Evolutionary conservation across 2,888 invertebrate genomes (phyloP).

Genomic region (Dryocosmus kuriphilus): DNA sequence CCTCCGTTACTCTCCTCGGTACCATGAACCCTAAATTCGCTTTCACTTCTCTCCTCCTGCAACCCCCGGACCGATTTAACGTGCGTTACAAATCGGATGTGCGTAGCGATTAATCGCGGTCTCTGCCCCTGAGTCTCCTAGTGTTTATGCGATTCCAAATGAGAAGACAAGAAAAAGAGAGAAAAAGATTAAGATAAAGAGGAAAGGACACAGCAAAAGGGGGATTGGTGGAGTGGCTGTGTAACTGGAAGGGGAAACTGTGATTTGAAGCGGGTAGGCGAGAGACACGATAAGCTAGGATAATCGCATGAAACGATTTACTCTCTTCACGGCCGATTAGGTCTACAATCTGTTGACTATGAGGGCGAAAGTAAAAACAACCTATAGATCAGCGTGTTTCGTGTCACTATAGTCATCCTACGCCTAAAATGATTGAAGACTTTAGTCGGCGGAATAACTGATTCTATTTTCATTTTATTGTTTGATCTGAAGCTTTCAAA

Average conservation of each 20-base stretch:
- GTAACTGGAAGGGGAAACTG: conserved; percentile 37
- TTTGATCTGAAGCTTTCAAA: conserved; percentile 4
- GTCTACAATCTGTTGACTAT: conserved; percentile 66
- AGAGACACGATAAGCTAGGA: conserved; percentile 66
- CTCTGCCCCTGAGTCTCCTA: conserved; percentile 6
- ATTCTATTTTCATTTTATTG: conserved; percentile 38
- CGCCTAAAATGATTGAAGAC: conserved; percentile 41
- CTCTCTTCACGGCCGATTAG: conserved; percentile 76
- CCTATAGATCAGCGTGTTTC: conserved; percentile 47
- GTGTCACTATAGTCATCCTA: conserved; percentile 55
- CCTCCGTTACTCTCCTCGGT: conserved; percentile 47
- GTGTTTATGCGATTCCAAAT: conserved; percentile 20
- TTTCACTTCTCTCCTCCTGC: conserved; percentile 45
- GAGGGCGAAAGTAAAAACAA: conserved; percentile 53
- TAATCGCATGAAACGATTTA: conserved; percentile 75
- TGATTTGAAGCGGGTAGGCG: conserved; percentile 42
- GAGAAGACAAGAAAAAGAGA: conserved; percentile 23
- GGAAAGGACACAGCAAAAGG: conserved; percentile 36
- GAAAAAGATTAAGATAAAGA: not conserved
- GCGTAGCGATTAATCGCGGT: conserved; percentile 60
- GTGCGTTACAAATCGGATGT: conserved; percentile 65
- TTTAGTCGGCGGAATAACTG: conserved; percentile 36
- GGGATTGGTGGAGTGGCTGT: conserved; percentile 42
- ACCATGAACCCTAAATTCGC: conserved; percentile 53
- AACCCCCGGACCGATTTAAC: conserved; percentile 47